Evolutionary conservation across 2,113 vertebrate genomes (phyloP), one percentile per base, ranked within the genome.

Genomic region (Malurus cyaneus): DNA sequence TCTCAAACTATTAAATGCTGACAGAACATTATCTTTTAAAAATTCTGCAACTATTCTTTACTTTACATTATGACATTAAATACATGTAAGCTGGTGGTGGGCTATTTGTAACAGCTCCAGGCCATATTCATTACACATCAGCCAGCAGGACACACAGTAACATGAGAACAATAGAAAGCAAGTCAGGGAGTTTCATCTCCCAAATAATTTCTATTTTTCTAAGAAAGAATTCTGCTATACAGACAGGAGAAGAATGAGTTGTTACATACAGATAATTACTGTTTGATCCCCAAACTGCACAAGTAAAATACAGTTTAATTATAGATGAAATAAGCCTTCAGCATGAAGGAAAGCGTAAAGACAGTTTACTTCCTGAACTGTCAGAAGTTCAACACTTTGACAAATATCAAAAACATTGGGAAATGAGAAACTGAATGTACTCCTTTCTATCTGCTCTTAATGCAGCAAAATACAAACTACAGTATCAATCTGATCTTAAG

Each of bases 241-340:
- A 80, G 64, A 44, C 72, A 83, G 70, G 3, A 92, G 66, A 76
- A 70, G 76, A 93, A 93, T 28, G 25, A 93, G 77, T 32, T 64
- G 56, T 53, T 93, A 78, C 49, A 74, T 7, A 15, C 19, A 90
- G 47, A 56, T 78, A 94, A 94, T 83, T 92, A 89, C 49, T 49
- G 65, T 85, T 78, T 93, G 89, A 96, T 93, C 73, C 66, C 47
- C 53, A 70, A 94, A 96, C 21, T 46, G 76, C 69, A 71, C 31
- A 78, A 65, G 49, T 83, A 90, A 96, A 88, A 86, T 47, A 69
- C 46, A 67, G 46, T 81, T 96, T 92, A 96, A 94, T 93, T 93
- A 88, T 46, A 88, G 56, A 97, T 86, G 12, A 97, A 90, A 86
- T 60, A 73, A 92, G 60, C 41, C 69, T 78, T 94, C 34, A 49